phyloP scores from a whole-genome alignment of 2,888 invertebrate species.

The Drosophila prolongata region DNA sequence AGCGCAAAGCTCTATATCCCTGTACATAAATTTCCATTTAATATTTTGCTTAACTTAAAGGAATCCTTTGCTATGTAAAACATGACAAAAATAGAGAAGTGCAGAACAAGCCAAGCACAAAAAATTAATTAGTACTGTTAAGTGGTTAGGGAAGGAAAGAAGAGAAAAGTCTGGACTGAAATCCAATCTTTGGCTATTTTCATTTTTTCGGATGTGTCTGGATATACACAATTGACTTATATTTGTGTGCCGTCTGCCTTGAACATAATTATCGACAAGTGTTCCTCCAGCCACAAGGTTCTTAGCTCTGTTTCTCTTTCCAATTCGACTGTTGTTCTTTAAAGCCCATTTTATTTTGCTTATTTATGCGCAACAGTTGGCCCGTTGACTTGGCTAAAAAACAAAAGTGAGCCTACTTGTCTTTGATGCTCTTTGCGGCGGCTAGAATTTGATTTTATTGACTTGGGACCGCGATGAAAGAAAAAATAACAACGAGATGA shows the following conservation, averaged over 20 bases:
- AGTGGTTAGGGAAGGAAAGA: conserved; percentile 16
- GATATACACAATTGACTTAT: conserved; percentile 55
- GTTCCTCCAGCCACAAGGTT: conserved; percentile 25
- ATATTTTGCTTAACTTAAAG: conserved; percentile 9
- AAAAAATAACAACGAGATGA: conserved; percentile 9
- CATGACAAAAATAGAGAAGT: conserved; percentile 29
- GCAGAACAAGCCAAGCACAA: conserved; percentile 28
- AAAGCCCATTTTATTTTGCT: conserved; percentile 41
- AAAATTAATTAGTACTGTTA: conserved; percentile 54
- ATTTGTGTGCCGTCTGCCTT: conserved; percentile 59
- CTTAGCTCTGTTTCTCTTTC: conserved; percentile 46
- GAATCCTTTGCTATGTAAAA: not conserved
- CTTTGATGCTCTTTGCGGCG: conserved; percentile 38
- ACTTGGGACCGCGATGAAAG: conserved; percentile 23
- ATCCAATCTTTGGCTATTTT: conserved; percentile 23
- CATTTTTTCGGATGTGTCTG: conserved; percentile 13
- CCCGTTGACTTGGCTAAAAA: conserved; percentile 27
- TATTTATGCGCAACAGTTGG: conserved; percentile 78
- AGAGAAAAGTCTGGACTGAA: conserved; percentile 4
- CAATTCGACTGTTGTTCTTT: conserved; percentile 29
- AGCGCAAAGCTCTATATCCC: conserved; percentile 3
- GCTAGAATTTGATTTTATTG: conserved; percentile 8
- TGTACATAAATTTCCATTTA: not conserved
- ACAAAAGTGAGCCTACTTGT: conserved; percentile 24
- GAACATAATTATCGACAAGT: conserved; percentile 52